A percentile compares a stretch with the other conserved stretches of the same genome.
These are phyloP conservation scores for Tribolium madens DNA, from an alignment of 1,140 invertebrate species.

Conservation along the genomic window DNA sequence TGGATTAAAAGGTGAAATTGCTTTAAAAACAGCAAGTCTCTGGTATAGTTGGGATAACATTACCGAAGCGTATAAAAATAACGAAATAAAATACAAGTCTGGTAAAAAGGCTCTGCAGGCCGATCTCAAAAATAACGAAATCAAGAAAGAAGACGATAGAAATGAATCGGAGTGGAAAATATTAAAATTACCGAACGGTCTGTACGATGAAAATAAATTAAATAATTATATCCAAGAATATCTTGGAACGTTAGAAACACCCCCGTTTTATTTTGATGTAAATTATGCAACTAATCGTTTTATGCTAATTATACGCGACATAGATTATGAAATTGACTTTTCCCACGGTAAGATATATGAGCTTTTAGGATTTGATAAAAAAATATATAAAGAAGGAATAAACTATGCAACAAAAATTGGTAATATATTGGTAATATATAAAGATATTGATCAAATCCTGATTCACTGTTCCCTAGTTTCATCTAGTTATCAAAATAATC, in stretches of 20 bases:
- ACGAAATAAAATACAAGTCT: slow-evolving; percentile 39
- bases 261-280: slow-evolving; percentile 40
- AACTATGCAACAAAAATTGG: slow-evolving; percentile 43
- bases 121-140: slow-evolving; percentile 25
- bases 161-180: slow-evolving; percentile 37
- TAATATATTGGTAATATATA: slow-evolving; percentile 22
- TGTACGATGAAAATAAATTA: slow-evolving; percentile 42
- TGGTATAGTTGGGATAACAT: slow-evolving; percentile 43
- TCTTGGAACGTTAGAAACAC: slow-evolving; percentile 24
- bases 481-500: slow-evolving; percentile 40
- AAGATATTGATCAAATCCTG: slow-evolving; percentile 41
- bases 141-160: slow-evolving; percentile 35
- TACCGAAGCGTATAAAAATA: slow-evolving; percentile 41
- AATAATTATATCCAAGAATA: slow-evolving; percentile 44
- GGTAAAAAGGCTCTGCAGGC: not conserved
- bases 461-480: slow-evolving; percentile 39
- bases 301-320: slow-evolving; percentile 40
- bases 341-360: slow-evolving; percentile 34
- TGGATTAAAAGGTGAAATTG: slow-evolving; percentile 39
- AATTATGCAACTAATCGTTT: slow-evolving; percentile 38
- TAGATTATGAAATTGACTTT: slow-evolving; percentile 40
- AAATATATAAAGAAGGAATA: slow-evolving; percentile 41
- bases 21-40: slow-evolving; percentile 42
- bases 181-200: slow-evolving; percentile 40
- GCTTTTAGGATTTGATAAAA: slow-evolving; percentile 27